Conservation (phyloP, 2,113 vertebrate species). For the Taxidea taxus region DNA sequence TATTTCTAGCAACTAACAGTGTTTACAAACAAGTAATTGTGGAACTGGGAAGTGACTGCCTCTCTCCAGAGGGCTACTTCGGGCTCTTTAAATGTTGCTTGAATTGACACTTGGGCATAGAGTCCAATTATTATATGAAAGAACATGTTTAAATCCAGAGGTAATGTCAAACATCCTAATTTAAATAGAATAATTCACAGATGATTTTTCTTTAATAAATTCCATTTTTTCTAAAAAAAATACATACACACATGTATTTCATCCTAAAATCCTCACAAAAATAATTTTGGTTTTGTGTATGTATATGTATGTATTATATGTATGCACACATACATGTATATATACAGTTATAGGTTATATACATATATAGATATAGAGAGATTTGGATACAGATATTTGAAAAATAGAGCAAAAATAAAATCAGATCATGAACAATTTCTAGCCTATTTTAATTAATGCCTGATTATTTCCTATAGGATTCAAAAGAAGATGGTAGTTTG, state of each 20-base stretch:
- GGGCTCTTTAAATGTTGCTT: not conserved
- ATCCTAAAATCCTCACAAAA: slow-evolving; percentile 10
- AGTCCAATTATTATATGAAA: not conserved
- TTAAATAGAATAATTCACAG: not conserved
- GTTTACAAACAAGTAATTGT: not conserved
- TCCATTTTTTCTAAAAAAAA: not conserved
- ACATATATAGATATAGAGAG: not conserved
- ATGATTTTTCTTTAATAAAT: not conserved
- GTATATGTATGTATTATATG: not conserved
- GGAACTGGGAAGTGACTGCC: not conserved
- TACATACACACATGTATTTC: not conserved
- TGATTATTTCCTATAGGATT: not conserved
- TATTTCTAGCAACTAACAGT: not conserved
- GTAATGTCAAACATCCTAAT: not conserved
- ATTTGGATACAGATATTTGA: not conserved
- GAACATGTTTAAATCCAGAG: not conserved
- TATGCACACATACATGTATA: not conserved
- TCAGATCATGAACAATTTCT: not conserved
- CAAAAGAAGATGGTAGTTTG: not conserved
- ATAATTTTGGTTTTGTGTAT: slow-evolving; percentile 12
- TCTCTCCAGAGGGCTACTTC: not conserved
- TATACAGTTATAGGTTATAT: not conserved
- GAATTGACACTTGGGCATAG: not conserved
- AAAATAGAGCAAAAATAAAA: slow-evolving; percentile 22
- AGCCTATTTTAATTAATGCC: not conserved